Evolutionary conservation across 1,140 invertebrate genomes (phyloP).

Genomic region (Zaprionus camerounensis): DNA sequence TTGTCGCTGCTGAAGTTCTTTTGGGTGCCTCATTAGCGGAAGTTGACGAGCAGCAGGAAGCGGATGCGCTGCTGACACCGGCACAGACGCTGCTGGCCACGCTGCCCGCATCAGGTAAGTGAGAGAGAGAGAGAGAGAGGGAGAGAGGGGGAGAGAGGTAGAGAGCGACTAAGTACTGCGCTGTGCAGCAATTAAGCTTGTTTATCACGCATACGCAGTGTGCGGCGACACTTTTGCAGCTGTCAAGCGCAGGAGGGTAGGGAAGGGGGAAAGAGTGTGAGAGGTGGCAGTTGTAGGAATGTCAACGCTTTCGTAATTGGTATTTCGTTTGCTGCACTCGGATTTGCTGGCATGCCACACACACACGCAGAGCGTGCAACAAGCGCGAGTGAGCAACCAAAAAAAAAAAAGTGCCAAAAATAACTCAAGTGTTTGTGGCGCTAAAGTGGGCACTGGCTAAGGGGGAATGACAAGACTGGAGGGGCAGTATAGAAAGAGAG

Average conservation of each 20-base stretch:
- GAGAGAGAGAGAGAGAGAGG: background rate
- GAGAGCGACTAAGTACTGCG: conserved; percentile 31
- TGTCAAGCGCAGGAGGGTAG: conserved; percentile 16
- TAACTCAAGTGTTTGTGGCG: conserved; percentile 72
- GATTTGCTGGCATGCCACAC: conserved; percentile 41
- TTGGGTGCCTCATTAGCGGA: conserved; percentile 66
- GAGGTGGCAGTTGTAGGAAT: conserved; percentile 17
- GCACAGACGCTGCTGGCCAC: conserved; percentile 8
- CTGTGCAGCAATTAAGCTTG: conserved; percentile 71
- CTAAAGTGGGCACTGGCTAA: conserved; percentile 27
- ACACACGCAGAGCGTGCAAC: background rate
- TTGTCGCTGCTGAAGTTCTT: conserved; percentile 6
- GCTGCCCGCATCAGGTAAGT: conserved; percentile 24
- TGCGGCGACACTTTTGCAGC: conserved; percentile 38
- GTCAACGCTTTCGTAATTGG: conserved; percentile 73
- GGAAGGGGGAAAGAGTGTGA: background rate
- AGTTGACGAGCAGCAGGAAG: conserved; percentile 8
- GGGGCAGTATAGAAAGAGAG: background rate
- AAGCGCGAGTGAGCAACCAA: background rate
- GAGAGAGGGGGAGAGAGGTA: background rate
- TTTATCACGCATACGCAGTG: conserved; percentile 77
- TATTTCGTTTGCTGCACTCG: conserved; percentile 64
- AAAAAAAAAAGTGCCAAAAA: conserved; percentile 54
- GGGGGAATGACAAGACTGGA: background rate
- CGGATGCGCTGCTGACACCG: conserved; percentile 8